Base-by-base conservation (phyloP, 2,888 invertebrate genomes). In the Phalangium opilio region DNA sequence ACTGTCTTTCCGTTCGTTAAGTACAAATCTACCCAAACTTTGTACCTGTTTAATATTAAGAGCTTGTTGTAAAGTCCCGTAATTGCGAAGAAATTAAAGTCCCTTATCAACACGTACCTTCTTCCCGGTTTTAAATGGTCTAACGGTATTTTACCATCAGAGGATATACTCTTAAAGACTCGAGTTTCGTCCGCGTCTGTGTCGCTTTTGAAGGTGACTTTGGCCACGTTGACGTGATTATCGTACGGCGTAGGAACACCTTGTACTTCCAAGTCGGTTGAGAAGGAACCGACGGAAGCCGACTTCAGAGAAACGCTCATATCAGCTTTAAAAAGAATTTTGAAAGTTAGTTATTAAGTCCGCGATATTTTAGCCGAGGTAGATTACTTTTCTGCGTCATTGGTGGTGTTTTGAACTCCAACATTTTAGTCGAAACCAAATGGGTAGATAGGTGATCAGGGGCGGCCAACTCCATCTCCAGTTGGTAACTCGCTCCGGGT, bases 211-310 rank as follows among this genome's bases (percentile, higher is more conserved):
- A 81, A 82, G 55, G 85, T 83, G 1, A 84, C 84, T 47, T 86
- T 75, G 68, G 83, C 87, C 59, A 89, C 84, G 57, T 86, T 82
- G 43, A 89, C 83, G 69, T 81, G 87, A 63, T 87, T 83, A 63
- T 87, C 86, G 53, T 85, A 82, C 0, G 89, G 89, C 57, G 82
- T 77, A 0, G 89, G 89, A 0, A 89, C 79, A 0, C 89, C 89
- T 43, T 75, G 73, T 5, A 89, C 73, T 60, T 83, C 83, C 0
- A 82, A 55, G 3, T 46, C 41, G 12, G 53, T 50, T 5, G 50
- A 52, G 8, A 51, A 80, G 10, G 80, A 79, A 44, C 77, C 78
- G 0, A 83, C 73, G 50, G 27, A 27, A 27, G 27, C 27, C 5
- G 27, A 27, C 4, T 27, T 27, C 8, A 27, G 27, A 7, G 27